Base-by-base conservation (phyloP, 1,140 invertebrate species). In the Bicyclus anynana region DNA sequence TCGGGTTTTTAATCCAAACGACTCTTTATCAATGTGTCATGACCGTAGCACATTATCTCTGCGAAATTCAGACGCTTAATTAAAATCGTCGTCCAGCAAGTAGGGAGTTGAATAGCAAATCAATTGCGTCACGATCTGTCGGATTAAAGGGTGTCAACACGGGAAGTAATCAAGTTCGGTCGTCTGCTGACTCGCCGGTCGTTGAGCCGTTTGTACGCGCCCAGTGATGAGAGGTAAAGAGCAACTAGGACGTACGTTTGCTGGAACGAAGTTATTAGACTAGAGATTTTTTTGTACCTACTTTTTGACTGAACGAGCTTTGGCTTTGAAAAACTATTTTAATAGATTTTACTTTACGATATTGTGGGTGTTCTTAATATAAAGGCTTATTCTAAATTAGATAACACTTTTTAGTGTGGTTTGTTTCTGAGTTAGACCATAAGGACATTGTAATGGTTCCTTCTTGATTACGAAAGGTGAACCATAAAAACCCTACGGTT, bases 91-190 rank as follows among this genome's bases (percentile, higher is more conserved):
- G 49, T 51, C 48, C 37, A 52, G 40, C 49, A 56, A 56, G 46
- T 29, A 51, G 29, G 42, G 52, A 48, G 49, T 16, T 59, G 51
- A 53, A 53, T 59, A 48, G 50, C 29, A 44, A 42, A 48, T 51
- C 44, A 53, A 53, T 53, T 53, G 50, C 44, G 51, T 53, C 44
- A 53, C 37, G 44, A 48, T 49, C 44, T 59, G 51, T 49, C 35
- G 51, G 51, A 59, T 59, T 53, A 58, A 49, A 59, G 57, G 50
- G 57, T 59, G 57, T 59, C 57, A 59, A 59, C 57, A 59, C 57
- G 44, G 57, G 57, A 59, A 59, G 57, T 59, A 59, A 59, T 59
- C 57, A 59, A 53, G 50, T 59, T 49, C 20, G 44, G 33, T 49
- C 51, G 57, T 59, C 50, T 53, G 57, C 46, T 59, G 57, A 59